Percentiles rank a stretch among this genome's conserved stretches.
Conservation (phyloP, 2,797 vertebrate species). For the Helicolenus hilgendorfi region DNA sequence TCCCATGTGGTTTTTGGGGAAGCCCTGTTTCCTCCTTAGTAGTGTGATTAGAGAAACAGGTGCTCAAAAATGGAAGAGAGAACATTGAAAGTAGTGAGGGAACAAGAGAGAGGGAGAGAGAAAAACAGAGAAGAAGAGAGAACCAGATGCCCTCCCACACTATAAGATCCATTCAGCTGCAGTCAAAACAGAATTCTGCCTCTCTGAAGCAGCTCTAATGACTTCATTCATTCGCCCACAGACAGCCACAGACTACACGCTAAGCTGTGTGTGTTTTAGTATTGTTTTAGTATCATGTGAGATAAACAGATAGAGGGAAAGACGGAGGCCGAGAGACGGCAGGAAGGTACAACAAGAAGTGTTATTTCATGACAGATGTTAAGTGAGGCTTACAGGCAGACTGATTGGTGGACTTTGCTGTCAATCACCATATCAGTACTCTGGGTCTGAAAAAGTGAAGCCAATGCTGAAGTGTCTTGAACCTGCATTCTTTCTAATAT, state of each 20-base stretch:
- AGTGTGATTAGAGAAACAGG: slow-evolving; percentile 74
- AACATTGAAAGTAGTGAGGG: background rate
- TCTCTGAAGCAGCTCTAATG: slow-evolving; percentile 1
- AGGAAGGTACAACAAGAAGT: background rate
- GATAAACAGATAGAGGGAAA: slow-evolving; percentile 21
- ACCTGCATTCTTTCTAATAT: no score
- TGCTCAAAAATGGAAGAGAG: background rate
- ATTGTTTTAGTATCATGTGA: background rate
- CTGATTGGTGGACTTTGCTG: background rate
- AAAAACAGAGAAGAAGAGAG: slow-evolving; percentile 41
- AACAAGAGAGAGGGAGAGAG: background rate
- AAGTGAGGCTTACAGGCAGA: background rate
- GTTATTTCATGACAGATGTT: background rate
- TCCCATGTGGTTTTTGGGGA: slow-evolving; percentile 37
- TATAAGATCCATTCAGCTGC: background rate
- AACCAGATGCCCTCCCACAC: slow-evolving; percentile 58
- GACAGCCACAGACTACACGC: background rate
- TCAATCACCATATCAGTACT: background rate
- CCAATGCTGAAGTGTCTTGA: no score
- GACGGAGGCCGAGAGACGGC: background rate
- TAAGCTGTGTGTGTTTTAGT: background rate
- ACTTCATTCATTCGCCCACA: background rate
- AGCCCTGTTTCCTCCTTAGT: slow-evolving; percentile 22
- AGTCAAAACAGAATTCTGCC: slow-evolving; percentile 46
- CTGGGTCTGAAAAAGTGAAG: no score